Conservation (phyloP, 2,113 vertebrate genomes). For the Eidolon helvum region DNA sequence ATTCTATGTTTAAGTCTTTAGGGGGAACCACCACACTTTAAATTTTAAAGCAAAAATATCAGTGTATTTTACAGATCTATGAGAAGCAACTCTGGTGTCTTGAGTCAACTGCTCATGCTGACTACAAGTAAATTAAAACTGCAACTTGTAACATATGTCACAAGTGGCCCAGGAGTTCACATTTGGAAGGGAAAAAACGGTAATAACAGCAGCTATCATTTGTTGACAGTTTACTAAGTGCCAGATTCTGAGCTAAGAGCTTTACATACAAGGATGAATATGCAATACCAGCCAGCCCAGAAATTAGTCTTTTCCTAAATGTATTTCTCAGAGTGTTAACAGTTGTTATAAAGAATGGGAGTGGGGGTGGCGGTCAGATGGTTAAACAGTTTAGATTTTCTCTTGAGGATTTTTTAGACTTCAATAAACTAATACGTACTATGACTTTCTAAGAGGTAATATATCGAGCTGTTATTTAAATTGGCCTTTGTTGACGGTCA, state of each 20-base stretch:
- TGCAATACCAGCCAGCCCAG: not conserved
- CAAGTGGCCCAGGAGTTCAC: not conserved
- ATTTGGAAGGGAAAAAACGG: not conserved
- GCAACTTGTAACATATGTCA: not conserved
- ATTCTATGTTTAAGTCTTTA: not conserved
- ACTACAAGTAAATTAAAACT: not conserved
- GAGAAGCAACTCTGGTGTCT: not conserved
- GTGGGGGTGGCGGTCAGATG: not conserved
- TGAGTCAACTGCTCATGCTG: not conserved
- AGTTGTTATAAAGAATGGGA: not conserved
- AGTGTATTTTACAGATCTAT: not conserved
- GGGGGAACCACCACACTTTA: not conserved
- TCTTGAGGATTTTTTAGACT: not conserved
- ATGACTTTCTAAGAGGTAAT: not conserved
- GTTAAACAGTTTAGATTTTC: constrained; percentile 14
- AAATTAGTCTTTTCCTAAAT: not conserved
- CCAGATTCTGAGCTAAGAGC: not conserved
- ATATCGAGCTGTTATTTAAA: not conserved
- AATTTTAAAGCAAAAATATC: not conserved
- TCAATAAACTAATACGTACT: not conserved
- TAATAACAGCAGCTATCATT: not conserved
- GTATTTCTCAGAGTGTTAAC: not conserved
- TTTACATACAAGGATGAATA: not conserved
- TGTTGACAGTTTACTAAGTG: not conserved
- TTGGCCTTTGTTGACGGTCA: not conserved